Evolutionary conservation across 2,888 invertebrate genomes (phyloP).

Genomic region (Agrochola lota): DNA sequence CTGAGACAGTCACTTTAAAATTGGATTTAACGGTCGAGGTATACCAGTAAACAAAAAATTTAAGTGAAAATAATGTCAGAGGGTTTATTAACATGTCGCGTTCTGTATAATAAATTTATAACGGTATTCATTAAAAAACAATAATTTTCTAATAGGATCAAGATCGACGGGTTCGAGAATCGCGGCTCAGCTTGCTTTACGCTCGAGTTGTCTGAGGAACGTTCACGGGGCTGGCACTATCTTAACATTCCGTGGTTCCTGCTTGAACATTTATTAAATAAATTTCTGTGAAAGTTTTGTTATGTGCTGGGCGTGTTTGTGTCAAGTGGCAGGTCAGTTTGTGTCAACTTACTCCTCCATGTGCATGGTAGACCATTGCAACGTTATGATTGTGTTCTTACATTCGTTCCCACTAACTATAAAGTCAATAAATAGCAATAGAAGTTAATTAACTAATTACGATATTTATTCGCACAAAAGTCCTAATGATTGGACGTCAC

Average conservation of each 20-base stretch:
- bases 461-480: constrained; percentile 73
- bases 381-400: constrained; percentile 6
- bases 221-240: constrained; percentile 23
- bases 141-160: constrained; percentile 41
- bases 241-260: constrained; percentile 24
- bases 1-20: constrained; percentile 63
- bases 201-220: constrained; percentile 43
- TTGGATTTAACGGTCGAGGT: constrained; percentile 62
- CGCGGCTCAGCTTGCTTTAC: constrained; percentile 40
- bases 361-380: constrained; percentile 3
- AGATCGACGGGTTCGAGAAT: constrained; percentile 33
- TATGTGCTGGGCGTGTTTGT: neutral
- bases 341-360: constrained; percentile 4
- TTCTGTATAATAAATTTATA: constrained; percentile 25
- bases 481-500: constrained; percentile 55
- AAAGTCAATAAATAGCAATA: constrained; percentile 55
- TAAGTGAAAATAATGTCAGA: constrained; percentile 60
- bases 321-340: constrained; percentile 1
- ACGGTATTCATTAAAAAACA: constrained; percentile 44
- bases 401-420: constrained; percentile 22
- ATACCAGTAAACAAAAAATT: constrained; percentile 59
- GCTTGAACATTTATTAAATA: constrained; percentile 12
- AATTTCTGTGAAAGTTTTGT: constrained; percentile 16
- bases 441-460: constrained; percentile 66
- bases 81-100: constrained; percentile 56